Conservation (phyloP, 2,797 vertebrate genomes). For the Myotis pilosus region DNA sequence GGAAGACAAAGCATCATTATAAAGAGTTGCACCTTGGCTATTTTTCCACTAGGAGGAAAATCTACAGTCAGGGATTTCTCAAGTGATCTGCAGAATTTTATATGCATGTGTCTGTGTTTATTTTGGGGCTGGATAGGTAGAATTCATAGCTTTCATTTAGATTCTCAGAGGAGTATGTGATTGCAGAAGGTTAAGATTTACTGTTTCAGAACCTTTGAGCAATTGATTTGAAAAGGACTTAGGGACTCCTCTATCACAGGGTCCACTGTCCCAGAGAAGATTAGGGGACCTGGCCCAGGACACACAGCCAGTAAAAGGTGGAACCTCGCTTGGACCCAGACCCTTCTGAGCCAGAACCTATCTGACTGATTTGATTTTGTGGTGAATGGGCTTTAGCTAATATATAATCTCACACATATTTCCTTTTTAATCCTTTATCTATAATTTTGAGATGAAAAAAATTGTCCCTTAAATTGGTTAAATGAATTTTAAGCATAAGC, state of each 20-base stretch:
- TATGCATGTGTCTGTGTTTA: neutral
- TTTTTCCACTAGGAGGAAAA: neutral
- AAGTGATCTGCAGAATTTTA: neutral
- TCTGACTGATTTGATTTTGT: neutral
- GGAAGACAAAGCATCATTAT: neutral
- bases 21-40: neutral
- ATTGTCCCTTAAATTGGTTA: neutral
- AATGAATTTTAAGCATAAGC: slow-evolving; percentile 29
- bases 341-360: neutral
- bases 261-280: neutral
- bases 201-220: slow-evolving; percentile 13
- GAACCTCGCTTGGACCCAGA: neutral
- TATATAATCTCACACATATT: neutral
- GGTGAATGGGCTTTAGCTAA: neutral
- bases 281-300: neutral
- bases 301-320: neutral
- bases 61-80: neutral
- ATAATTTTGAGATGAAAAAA: slow-evolving; percentile 13
- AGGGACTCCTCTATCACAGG: neutral
- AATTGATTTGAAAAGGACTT: slow-evolving; percentile 15
- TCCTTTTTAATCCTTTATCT: slow-evolving; percentile 41
- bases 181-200: neutral
- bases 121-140: neutral
- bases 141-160: neutral
- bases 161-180: neutral